Base-by-base conservation (phyloP, 2,113 vertebrate species). In the Lethenteron camtschaticum region DNA sequence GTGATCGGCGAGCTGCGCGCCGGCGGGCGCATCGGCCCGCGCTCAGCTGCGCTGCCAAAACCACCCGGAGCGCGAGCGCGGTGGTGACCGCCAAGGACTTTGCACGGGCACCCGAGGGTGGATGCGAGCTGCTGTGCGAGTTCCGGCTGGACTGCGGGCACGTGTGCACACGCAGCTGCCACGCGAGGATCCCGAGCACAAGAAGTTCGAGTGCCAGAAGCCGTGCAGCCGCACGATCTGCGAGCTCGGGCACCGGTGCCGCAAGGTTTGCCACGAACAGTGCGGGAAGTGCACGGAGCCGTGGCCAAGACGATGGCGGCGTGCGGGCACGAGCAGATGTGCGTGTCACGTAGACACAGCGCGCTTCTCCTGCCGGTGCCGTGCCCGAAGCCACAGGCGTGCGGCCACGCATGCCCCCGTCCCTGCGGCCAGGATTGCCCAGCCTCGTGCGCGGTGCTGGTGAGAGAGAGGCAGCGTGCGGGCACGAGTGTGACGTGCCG, bases 91-190 rank as follows among this genome's bases (percentile, higher is more conserved):
- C 78, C 8, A 72, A 78, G 1, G 87, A 95, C 74, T 95, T 95
- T 75, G 73, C 72, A 9, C 77, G 78, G 59, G 88, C 88, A 3
- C 89, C 90, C 0, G 90, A 96, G 74, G 90, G 92, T 71, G 90
- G 92, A 70, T 96, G 90, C 74, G 83, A 24, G 73, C 77, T 77
- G 58, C 87, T 87, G 16, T 96, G 90, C 72, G 83, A 87, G 69
- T 89, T 80, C 73, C 85, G 89, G 58, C 69, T 96, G 73, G 75
- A 75, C 12, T 96, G 91, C 41, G 90, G 90, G 14, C 90, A 96
- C 2, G 88, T 87, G 71, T 96, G 92, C 56, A 18, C 81, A 8
- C 81, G 84, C 1, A 84, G 83, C 14, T 96, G 92, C 73, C 90
- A 96, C 78, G 85, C 92, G 0, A 88, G 3, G 89, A 96, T 72